A percentile compares a stretch with the other conserved stretches of the same genome.
phyloP scores from a whole-genome alignment of 2,113 vertebrate species.

The Leptocoma aspasia region DNA sequence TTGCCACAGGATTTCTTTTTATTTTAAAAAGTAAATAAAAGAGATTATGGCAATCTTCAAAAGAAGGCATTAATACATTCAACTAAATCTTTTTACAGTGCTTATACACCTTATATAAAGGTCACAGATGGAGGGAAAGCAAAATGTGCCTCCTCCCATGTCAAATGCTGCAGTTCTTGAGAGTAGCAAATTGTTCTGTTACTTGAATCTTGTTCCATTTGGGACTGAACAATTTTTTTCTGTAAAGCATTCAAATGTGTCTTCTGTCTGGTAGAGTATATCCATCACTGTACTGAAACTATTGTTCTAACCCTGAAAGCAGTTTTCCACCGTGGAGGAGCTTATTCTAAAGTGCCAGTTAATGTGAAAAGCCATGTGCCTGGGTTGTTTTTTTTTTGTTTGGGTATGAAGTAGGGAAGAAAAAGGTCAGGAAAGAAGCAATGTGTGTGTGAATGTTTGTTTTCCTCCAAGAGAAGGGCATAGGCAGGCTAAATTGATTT shows the following conservation, averaged over 20 bases:
- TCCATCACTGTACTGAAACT: neutral
- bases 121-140: neutral
- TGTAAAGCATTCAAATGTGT: constrained; percentile 26
- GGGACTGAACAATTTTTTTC: constrained; percentile 22
- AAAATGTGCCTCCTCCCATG: neutral
- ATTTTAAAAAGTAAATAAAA: constrained; percentile 20
- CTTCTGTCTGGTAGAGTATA: constrained; percentile 40
- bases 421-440: neutral
- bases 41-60: neutral
- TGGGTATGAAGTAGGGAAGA: neutral
- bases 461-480: neutral
- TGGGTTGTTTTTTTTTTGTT: neutral
- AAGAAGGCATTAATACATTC: neutral
- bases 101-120: neutral
- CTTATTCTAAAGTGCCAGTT: constrained; percentile 54
- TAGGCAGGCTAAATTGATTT: constrained; percentile 46
- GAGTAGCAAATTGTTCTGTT: neutral
- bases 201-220: constrained; percentile 19
- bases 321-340: constrained; percentile 24
- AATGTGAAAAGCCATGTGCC: constrained; percentile 46
- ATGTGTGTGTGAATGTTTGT: neutral
- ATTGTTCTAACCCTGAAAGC: constrained; percentile 54
- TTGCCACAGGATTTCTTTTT: neutral
- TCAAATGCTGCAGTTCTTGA: neutral
- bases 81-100: constrained; percentile 23